These are phyloP conservation scores for Cyclargus thomasi DNA, from an alignment of 1,140 invertebrate genomes.

Conservation along the genomic window DNA sequence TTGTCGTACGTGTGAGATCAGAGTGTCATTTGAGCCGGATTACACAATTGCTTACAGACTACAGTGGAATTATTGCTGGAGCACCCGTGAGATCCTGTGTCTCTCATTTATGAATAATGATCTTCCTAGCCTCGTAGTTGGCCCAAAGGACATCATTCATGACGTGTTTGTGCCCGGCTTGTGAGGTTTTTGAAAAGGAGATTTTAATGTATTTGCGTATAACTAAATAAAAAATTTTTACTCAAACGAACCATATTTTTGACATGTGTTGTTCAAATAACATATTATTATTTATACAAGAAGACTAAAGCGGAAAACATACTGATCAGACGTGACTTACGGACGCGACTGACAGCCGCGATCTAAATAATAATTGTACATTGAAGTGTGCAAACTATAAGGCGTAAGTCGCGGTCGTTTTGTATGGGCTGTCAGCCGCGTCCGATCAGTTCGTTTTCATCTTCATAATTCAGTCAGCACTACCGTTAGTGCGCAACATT, in stretches of 20 bases:
- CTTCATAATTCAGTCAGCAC: not conserved
- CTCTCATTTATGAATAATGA: not conserved
- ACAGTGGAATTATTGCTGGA: slow-evolving; percentile 19
- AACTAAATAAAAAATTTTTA: too few species aligned
- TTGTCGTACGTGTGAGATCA: not conserved
- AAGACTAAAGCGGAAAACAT: too few species aligned
- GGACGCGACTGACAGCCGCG: too few species aligned
- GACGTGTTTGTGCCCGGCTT: not conserved
- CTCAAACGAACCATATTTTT: not conserved
- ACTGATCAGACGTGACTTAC: too few species aligned
- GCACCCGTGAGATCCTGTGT: not conserved
- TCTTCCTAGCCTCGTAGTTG: not conserved
- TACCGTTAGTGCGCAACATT: not conserved
- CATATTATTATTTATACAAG: too few species aligned
- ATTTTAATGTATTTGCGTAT: too few species aligned
- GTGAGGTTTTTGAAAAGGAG: too few species aligned
- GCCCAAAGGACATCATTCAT: not conserved
- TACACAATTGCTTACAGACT: not conserved
- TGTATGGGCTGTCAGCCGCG: too few species aligned
- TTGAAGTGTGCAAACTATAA: too few species aligned
- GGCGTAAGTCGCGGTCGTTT: too few species aligned
- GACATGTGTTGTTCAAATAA: not conserved
- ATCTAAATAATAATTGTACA: too few species aligned
- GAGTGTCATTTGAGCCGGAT: not conserved
- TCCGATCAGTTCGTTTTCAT: too few species aligned